Base-by-base conservation (phyloP, 2,888 invertebrate species). In the Meiosimyza platycephala region DNA sequence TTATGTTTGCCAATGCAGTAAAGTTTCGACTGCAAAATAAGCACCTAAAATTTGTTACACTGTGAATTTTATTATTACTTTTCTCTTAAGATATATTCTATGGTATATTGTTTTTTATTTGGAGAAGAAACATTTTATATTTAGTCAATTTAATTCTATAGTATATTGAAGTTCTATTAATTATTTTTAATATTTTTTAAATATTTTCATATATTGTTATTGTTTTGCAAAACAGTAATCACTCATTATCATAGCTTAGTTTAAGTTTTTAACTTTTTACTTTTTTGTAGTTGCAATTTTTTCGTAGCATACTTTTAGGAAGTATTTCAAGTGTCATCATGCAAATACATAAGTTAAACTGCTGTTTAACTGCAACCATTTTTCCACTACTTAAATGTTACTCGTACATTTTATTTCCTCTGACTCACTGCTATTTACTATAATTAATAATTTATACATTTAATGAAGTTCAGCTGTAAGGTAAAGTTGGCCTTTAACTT, bases 401-500 rank as follows among this genome's bases (percentile, higher is more conserved):
- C 40, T 40, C 40, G 9, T 40, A 40, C 40, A 7, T 40, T 40
- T 6, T 40, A 40, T 40, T 9, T 40, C 40, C 52, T 11, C 13
- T 33, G 72, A 74, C 64, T 76, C 76, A 71, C 76, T 75, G 79
- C 83, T 47, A 48, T 40, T 18, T 48, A n/a, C 48, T 60, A 62
- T 48, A 62, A 60, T 62, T 67, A 67, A 54, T 63, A 68, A 63
- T 68, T 62, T 72, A 62, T 68, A 72, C 55, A 63, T n/a, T 48
- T 66, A 67, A 52, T 55, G 60, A 63, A 54, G 52, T 68, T 47
- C 72, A 60, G 59, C 59, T 51, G 70, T 64, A 52, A 55, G 59
- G 70, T 78, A 78, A 78, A 78, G 80, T 83, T 80, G 83, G 81
- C 79, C 68, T 76, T 78, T 77, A 40, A 40, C 40, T 72, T 72